phyloP scores from a whole-genome alignment of 2,797 vertebrate genomes.

The Philypnodon macrostomus region DNA sequence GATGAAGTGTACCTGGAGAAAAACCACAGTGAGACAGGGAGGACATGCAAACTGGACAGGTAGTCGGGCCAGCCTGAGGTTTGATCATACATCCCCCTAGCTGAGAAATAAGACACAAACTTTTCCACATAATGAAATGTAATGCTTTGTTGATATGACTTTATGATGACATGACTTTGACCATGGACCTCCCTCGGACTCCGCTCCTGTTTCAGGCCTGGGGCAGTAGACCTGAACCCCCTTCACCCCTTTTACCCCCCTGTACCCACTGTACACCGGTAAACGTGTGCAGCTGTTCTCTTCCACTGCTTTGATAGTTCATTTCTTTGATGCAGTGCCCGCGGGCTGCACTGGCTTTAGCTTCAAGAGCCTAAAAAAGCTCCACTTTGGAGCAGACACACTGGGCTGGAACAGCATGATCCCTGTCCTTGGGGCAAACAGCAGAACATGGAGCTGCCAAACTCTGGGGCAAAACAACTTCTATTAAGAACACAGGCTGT shows the following conservation, averaged over 20 bases:
- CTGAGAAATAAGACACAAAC: too few species aligned
- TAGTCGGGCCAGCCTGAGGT: too few species aligned
- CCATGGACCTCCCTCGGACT: background rate
- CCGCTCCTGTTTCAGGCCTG: constrained; percentile 6
- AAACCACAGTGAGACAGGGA: too few species aligned
- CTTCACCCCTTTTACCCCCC: constrained; percentile 27
- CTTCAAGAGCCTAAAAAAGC: constrained; percentile 44
- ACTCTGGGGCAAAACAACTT: constrained; percentile 26
- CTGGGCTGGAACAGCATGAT: constrained; percentile 30
- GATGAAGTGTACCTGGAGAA: too few species aligned
- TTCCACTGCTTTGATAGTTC: constrained; percentile 55
- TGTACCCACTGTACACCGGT: constrained; percentile 33
- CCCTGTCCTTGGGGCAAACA: constrained; percentile 40
- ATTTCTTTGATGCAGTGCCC: constrained; percentile 51
- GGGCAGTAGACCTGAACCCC: constrained; percentile 32
- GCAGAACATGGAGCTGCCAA: constrained; percentile 30
- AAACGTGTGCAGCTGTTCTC: constrained; percentile 50
- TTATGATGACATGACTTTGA: background rate
- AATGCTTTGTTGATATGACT: background rate
- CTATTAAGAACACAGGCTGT: constrained; percentile 12
- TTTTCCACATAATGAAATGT: background rate
- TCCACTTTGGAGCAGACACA: constrained; percentile 41
- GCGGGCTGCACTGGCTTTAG: constrained; percentile 50
- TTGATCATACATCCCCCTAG: too few species aligned
- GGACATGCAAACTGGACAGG: too few species aligned